Base-by-base conservation (phyloP, 2,888 invertebrate genomes). In the Physocephala rufipes region DNA sequence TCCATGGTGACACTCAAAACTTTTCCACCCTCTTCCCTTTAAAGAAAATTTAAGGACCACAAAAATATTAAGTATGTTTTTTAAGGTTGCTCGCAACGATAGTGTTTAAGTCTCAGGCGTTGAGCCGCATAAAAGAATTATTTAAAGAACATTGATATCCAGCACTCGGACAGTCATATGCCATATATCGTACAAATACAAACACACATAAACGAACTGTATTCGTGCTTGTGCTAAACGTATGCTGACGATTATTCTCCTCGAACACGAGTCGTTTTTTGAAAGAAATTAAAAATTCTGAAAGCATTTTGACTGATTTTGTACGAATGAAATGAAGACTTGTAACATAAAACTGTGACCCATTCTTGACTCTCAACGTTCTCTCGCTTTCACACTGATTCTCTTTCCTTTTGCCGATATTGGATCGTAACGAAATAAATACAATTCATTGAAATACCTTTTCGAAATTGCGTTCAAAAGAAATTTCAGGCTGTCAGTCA, bases 281-380 rank as follows among this genome's bases (percentile, higher is more conserved):
- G 4, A 24, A 28, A 43, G 45, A 45, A 74, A 70, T 74, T 64
- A 68, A 68, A 71, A 59, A 68, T 68, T 62, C 68, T 30, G 21
- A 62, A 26, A 68, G 16, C 62, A 62, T 67, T 28, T 15, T 28
- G 9, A 47, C 58, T 19, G 15, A 16, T 28, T 26, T 1, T n/a
- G 16, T 16, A n/a, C 2, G 19, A 12, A 12, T 24, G n/a, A 13
- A 55, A 21, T 24, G 26, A 13, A 13, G 1, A 55, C n/a, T 21
- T 55, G 55, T 2, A 13, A 2, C 15, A 21, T 55, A 24, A 2
- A n/a, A 55, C 19, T 1, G 13, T n/a, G 55, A 7, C 9, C 36
- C 36, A 36, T 36, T 36, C 36, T 36, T 36, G 4, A 4, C 9
- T 36, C 36, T 9, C 9, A 7, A 36, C 36, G 4, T 9, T 36